Evolutionary conservation across 1,140 invertebrate species (phyloP), one percentile per base, ranked within the genome.

Genomic region (Micrasema minimum): DNA sequence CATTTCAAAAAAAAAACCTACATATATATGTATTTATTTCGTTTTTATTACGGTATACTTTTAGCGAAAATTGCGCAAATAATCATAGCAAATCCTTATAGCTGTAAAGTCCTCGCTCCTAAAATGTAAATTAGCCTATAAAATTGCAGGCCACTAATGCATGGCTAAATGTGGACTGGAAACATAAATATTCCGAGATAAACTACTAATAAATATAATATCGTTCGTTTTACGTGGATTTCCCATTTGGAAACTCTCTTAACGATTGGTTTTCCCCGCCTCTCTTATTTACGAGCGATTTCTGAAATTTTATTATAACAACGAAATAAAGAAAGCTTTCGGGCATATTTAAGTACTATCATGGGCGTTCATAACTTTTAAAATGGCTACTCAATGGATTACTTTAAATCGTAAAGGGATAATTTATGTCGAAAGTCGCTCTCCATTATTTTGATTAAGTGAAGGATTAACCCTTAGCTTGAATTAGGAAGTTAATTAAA

Each of bases 351-450:
- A 11, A 51, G 48, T 51, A 51, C 2, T 22, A 51, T 26, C 48
- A 26, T 16, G 48, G 48, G 48, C 48, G 48, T 11, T 22, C 12
- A 51, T 23, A 51, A 51, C 48, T 22, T 51, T 51, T 26, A 23
- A 51, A 51, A 51, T 22, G 16, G 20, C 48, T 51, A 23, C 20
- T 51, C 9, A 51, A 20, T 51, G 20, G 16, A 51, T 51, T 51
- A 51, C 23, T 22, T 18, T 50, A 50, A 50, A 50, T 50, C 18
- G 46, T 18, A 16, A 50, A 50, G 46, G 20, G n/a, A 22, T 18
- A 50, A 51, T 51, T 51, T 51, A 51, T 51, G 20, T 51, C 48
- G 16, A 22, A 18, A 51, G 7, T 6, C 20, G 20, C 48, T 23
- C 48, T 51, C 48, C 16, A 22, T 51, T n/a, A n/a, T n/a, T n/a